Evolutionary conservation across 2,113 vertebrate species (phyloP).

Genomic region (Hystrix brachyura): DNA sequence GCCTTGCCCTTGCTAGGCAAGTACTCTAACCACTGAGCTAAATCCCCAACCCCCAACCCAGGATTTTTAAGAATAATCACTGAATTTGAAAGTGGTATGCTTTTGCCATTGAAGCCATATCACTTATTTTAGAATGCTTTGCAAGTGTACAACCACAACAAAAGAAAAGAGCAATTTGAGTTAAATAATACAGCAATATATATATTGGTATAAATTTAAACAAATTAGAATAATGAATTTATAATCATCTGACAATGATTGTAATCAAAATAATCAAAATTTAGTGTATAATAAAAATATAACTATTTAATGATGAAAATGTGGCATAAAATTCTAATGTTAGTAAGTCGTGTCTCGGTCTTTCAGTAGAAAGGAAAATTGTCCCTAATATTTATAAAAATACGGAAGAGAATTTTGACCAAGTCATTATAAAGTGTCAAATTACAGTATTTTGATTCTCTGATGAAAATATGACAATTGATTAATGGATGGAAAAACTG

Average conservation of each 20-base stretch:
- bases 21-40: no score
- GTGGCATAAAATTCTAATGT: background rate
- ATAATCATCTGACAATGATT: background rate
- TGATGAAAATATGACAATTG: background rate
- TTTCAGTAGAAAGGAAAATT: conserved; percentile 30
- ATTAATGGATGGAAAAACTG: background rate
- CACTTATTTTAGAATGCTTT: conserved; percentile 45
- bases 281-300: background rate
- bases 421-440: background rate
- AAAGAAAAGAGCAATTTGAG: background rate
- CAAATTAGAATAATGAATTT: conserved; percentile 34
- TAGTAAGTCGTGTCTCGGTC: background rate
- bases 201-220: background rate
- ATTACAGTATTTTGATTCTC: background rate
- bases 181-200: background rate
- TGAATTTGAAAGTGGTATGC: background rate
- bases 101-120: background rate
- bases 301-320: background rate
- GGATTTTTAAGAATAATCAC: background rate
- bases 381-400: conserved; percentile 2
- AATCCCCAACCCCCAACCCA: no score
- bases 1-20: no score
- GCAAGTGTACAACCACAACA: background rate
- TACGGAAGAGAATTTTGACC: background rate
- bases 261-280: background rate